Base-by-base conservation (phyloP, 1,140 invertebrate species). In the Heliothis virescens region DNA sequence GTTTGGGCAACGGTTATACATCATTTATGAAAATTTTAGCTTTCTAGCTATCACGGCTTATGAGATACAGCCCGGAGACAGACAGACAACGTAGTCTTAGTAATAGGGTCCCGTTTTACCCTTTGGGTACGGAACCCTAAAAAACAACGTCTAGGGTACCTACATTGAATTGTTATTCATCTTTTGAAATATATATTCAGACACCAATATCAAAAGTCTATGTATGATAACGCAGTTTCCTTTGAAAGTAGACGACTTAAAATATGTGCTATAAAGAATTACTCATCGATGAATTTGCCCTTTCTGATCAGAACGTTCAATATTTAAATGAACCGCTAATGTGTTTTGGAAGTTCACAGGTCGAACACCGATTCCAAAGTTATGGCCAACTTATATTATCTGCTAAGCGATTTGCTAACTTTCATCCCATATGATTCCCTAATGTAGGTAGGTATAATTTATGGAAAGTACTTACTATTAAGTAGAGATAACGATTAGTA, bases 341-440 rank as follows among this genome's bases (percentile, higher is more conserved):
- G 57, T 59, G 26, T 26, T 59, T 59, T 59, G 21, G 57, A 26
- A 59, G 21, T 59, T 26, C 9, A 26, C 18, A 59, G 21, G 21
- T 16, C 18, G 57, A 21, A 59, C 11, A 59, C 21, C 62, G 10
- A 34, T 65, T 48, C 12, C 7, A 48, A 65, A 65, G 41, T 65
- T 48, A 41, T 11, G 16, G 41, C 62, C 21, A 65, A 65, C 34
- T 48, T 18, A 65, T 65, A 65, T 65, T 48, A 47, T 18, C 41
- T 65, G n/a, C 7, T 65, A 65, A 65, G 62, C 62, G 62, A 48
- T 18, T 65, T 34, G 62, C 3, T 65, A 65, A 65, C 62, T 65
- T 65, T 48, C 34, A 65, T 65, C 41, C 62, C 62, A 18, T 65
- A 41, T 41, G 34, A 41, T 41, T 41, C 34, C 34, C 34, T 41